Evolutionary conservation across 2,113 vertebrate genomes (phyloP), one percentile per base, ranked within the genome.

Genomic region (Ranitomeya variabilis): DNA sequence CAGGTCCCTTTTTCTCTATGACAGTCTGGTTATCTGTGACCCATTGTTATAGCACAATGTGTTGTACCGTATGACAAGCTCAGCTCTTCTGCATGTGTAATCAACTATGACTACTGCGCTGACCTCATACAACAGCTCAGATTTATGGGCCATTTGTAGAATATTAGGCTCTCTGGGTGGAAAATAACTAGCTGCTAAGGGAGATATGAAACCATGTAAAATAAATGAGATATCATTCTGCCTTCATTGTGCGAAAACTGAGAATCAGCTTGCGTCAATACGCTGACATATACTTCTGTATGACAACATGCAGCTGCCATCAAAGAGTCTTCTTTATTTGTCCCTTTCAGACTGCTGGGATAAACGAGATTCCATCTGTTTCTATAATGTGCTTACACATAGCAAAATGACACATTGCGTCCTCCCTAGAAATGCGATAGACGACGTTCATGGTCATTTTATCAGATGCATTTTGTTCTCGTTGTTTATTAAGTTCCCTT

Each of bases 181-280:
- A 74, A 74, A 74, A 74, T 74, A 74, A 11, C 18, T 51, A 52
- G 51, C 37, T 76, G 73, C 73, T 51, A 15, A 51, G 45, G 45
- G 26, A 76, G 45, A 52, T 76, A 76, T 76, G 73, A 76, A 19
- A 74, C 31, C 15, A 74, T 51, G 31, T 74, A 37, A 51, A 45
- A 74, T 74, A 74, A 74, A 74, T 74, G 71, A 74, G 71, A 74
- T 74, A 45, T 74, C 37, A 45, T 52, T 76, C 6, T 52, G 71
- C 7, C 73, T 21, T 52, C 37, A 76, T 19, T 76, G 73, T 52
- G 18, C 52, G 45, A 52, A 76, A 51, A 51, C 37, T 45, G 37
- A 45, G 31, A 51, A 74, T 19, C 45, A 12, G 45, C 73, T 76
- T 45, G 16, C 12, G 45, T 76, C 73, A 76, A 52, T 76, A 2